Evolutionary conservation across 2,888 invertebrate genomes (phyloP), one percentile per base, ranked within the genome.

Genomic region (Acronicta leporina): DNA sequence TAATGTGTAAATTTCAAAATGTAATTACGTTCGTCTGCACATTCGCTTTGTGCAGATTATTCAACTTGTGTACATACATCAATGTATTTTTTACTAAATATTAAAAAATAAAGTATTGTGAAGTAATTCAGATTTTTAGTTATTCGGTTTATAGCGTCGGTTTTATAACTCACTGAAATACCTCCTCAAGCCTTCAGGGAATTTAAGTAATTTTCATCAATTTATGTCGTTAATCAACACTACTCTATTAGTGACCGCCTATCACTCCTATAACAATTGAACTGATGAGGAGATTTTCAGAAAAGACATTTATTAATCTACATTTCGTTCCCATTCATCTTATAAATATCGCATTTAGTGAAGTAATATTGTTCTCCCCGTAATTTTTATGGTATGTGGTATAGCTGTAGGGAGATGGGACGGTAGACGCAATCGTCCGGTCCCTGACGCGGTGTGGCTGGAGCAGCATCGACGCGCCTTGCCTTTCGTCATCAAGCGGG

Each of bases 71-170:
- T 92, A 91, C 84, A 91, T 92, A 90, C 86, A 88, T 92, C 86
- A 86, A 86, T 91, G 90, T 92, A 92, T 91, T 92, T 92, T 92
- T 91, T 91, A 92, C 90, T 92, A 91, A 91, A 92, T 91, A 89
- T 85, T 77, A 82, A 87, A 88, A 70, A 92, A 92, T 92, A 91
- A 92, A 92, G 86, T 92, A 92, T 89, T 92, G 85, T 85, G 78
- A 89, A 87, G 83, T 81, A 82, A 79, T 68, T 71, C 68, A 71
- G 81, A 75, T 83, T 86, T 89, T 90, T 80, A 80, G 81, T 87
- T 82, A 51, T 57, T 46, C 40, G 30, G 30, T 55, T 47, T 63
- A 30, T 27, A 30, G 45, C 46, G 58, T 41, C 20, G 7, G 52
- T 60, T 49, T 53, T 63, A 51, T 52, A 48, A 51, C 61, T 43